A percentile compares a stretch with the other conserved stretches of the same genome.
Conservation (phyloP, 2,888 invertebrate genomes). For the Dynastes maya region DNA sequence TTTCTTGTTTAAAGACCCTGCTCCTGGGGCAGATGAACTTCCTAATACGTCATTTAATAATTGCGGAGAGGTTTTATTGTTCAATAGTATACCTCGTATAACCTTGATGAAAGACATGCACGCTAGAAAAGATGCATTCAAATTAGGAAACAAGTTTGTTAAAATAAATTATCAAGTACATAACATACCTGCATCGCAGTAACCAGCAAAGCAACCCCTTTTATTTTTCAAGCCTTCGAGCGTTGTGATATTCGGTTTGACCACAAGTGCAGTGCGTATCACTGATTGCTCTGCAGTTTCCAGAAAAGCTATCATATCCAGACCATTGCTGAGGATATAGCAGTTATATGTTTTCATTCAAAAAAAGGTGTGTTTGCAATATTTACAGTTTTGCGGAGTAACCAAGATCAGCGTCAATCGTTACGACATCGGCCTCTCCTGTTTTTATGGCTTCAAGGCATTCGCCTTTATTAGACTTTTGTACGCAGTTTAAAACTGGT, state of each 20-base stretch:
- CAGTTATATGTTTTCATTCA: not conserved
- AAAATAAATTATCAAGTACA: slow-evolving; percentile 18
- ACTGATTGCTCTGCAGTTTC: slow-evolving; percentile 72
- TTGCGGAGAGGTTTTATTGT: slow-evolving; percentile 72
- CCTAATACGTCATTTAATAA: slow-evolving; percentile 74
- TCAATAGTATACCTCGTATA: slow-evolving; percentile 71
- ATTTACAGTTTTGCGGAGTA: slow-evolving; percentile 43
- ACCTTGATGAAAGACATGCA: slow-evolving; percentile 77
- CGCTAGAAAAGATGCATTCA: slow-evolving; percentile 66
- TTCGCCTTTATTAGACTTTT: slow-evolving; percentile 69
- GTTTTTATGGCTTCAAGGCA: slow-evolving; percentile 73
- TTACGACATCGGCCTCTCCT: slow-evolving; percentile 73
- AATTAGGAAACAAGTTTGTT: not conserved
- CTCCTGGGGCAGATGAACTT: slow-evolving; percentile 77
- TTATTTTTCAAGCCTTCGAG: slow-evolving; percentile 74
- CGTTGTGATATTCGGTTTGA: slow-evolving; percentile 69
- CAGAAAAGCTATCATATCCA: slow-evolving; percentile 75
- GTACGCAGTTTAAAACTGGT: slow-evolving; percentile 74
- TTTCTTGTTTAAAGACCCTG: slow-evolving; percentile 61
- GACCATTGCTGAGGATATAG: slow-evolving; percentile 70
- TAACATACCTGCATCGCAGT: slow-evolving; percentile 76
- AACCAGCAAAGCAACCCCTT: slow-evolving; percentile 79
- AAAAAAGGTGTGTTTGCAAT: not conserved
- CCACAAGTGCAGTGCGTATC: slow-evolving; percentile 74
- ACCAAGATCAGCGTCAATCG: slow-evolving; percentile 73